Conservation (phyloP, 2,113 vertebrate species). For the Neodontobutis hainanensis region DNA sequence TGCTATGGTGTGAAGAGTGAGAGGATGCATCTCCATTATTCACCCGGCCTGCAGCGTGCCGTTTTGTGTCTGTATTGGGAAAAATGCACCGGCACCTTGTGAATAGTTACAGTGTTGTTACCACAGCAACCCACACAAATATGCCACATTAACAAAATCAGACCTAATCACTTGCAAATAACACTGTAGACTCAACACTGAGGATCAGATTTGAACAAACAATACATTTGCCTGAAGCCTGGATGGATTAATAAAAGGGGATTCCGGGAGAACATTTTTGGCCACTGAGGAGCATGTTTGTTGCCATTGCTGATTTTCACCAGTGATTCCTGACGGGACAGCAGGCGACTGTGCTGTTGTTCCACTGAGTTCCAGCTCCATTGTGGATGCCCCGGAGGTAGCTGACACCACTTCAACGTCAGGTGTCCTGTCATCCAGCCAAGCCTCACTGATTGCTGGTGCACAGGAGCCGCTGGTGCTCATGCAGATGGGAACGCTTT, state of each 20-base stretch:
- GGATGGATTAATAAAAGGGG: conserved; percentile 23
- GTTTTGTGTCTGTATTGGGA: conserved; percentile 33
- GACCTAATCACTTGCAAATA: conserved; percentile 40
- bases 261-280: conserved; percentile 27
- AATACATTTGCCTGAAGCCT: conserved; percentile 22
- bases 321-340: conserved; percentile 58
- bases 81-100: conserved; percentile 26
- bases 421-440: conserved; percentile 69
- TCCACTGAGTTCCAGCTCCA: conserved; percentile 28
- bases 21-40: conserved; percentile 63
- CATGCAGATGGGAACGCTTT: conserved; percentile 60
- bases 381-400: conserved; percentile 55
- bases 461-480: conserved; percentile 45
- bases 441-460: conserved; percentile 57
- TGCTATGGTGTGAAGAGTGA: conserved; percentile 55
- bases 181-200: conserved; percentile 23
- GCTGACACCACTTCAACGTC: conserved; percentile 65
- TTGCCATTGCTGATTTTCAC: conserved; percentile 63
- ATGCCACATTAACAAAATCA: conserved; percentile 36
- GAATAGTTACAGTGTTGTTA: conserved; percentile 31
- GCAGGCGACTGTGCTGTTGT: conserved; percentile 29
- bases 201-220: conserved; percentile 38
- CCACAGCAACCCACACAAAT: conserved; percentile 44
- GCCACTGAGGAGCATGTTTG: conserved; percentile 40
- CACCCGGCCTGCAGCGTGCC: conserved; percentile 43